These are phyloP conservation scores for Cladopsammia gracilis DNA, from an alignment of 64 coral and sea anemone genomes.

Conservation along the genomic window DNA sequence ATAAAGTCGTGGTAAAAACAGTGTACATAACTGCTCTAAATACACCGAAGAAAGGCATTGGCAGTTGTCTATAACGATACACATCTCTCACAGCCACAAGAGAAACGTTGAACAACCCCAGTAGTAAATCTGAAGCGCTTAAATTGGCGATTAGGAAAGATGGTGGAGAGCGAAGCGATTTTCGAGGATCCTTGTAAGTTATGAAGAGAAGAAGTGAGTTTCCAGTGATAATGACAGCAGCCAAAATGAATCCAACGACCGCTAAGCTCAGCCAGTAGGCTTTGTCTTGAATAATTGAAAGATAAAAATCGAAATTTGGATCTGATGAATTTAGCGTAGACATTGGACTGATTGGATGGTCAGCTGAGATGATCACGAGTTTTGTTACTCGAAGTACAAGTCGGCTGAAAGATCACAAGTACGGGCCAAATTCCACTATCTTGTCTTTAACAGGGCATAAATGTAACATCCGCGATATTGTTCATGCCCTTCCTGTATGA, in stretches of 20 bases:
- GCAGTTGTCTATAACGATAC: slow-evolving; percentile 12
- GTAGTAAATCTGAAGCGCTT: slow-evolving; percentile 22
- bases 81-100: slow-evolving; percentile 2
- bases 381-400: no score
- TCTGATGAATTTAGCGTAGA: background rate
- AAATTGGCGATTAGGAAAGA: slow-evolving; percentile 35
- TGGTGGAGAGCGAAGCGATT: slow-evolving; percentile 1
- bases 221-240: background rate
- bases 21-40: slow-evolving; percentile 7
- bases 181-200: slow-evolving; percentile 10
- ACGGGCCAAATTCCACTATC: no score
- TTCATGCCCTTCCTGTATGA: no score
- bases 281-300: background rate
- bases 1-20: background rate
- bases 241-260: background rate
- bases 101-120: background rate
- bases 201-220: slow-evolving; percentile 27
- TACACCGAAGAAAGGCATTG: background rate
- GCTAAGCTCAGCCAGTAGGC: slow-evolving; percentile 1
- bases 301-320: slow-evolving; percentile 29
- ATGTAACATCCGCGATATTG: no score
- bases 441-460: no score
- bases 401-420: no score
- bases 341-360: background rate
- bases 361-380: no score